These are phyloP conservation scores for Sphenodon punctatus DNA, from an alignment of 2,797 vertebrate genomes.

Conservation along the genomic window DNA sequence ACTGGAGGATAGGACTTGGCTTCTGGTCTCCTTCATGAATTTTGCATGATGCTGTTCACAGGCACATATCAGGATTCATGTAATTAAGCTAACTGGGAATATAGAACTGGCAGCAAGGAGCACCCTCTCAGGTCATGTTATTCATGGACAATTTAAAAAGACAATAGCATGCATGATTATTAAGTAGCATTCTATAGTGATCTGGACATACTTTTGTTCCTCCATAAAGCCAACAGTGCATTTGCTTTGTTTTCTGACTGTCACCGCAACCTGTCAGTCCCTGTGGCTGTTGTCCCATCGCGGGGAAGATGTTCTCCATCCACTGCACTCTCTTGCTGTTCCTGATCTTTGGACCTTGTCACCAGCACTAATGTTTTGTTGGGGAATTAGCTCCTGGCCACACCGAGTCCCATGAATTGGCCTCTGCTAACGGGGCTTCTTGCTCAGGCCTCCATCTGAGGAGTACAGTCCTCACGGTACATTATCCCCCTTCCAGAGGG, in stretches of 20 bases:
- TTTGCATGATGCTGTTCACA: slow-evolving; percentile 46
- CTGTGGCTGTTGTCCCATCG: too few species aligned
- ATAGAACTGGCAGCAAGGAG: not conserved
- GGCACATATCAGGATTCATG: slow-evolving; percentile 22
- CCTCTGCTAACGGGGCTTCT: too few species aligned
- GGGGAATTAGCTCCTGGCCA: too few species aligned
- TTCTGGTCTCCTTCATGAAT: slow-evolving; percentile 25
- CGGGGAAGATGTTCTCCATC: too few species aligned
- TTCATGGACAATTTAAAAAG: slow-evolving; percentile 27
- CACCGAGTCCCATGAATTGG: too few species aligned
- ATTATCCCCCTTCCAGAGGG: slow-evolving; percentile 3
- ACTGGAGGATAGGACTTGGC: not conserved
- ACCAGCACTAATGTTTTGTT: too few species aligned
- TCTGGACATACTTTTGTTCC: not conserved
- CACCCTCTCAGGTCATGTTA: slow-evolving; percentile 9
- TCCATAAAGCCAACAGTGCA: not conserved
- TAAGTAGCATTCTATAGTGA: slow-evolving; percentile 1
- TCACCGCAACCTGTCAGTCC: too few species aligned
- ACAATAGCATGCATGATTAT: not conserved
- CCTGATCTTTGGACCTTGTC: too few species aligned
- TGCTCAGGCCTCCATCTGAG: not conserved
- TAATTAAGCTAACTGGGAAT: slow-evolving; percentile 37
- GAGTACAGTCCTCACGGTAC: not conserved
- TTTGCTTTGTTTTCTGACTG: too few species aligned
- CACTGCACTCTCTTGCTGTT: too few species aligned